Evolutionary conservation across 23 tunicate genomes (phyloP), one percentile per base, ranked within the genome.

Genomic region (Ascidia mentula): DNA sequence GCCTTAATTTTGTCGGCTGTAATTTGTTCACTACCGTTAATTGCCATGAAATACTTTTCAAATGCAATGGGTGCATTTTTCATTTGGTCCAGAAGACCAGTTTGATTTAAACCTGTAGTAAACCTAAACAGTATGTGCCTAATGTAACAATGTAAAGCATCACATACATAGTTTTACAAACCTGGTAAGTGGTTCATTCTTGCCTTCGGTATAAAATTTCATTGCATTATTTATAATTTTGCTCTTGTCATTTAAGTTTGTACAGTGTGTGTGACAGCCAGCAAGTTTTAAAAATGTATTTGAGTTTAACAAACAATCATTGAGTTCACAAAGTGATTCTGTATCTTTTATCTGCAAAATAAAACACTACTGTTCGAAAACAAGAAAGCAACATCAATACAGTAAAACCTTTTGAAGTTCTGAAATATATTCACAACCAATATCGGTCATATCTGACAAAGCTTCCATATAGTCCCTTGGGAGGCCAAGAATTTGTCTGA

Each of bases 171-270:
- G n/a, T n/a, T n/a, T n/a, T n/a, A 26, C 65, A 34, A 2, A 74
- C 78, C 78, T 74, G 46, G 38, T 36, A 26, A 74, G 37, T 28
- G 15, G 22, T 30, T 74, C 78, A 1, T 18, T 38, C 18, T 36
- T 30, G 46, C 78, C 78, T 32, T 74, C 78, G 24, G 46, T 38
- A 38, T 74, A 74, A 38, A 74, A 74, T 74, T 74, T 74, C 18
- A 74, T 38, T 38, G 46, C 46, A 7, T 74, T 74, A 20, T 74
- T 32, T 1, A 74, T 46, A 74, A 74, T 31, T 18, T 74, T 22
- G 18, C 15, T 37, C 20, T 37, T 74, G 34, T 18, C 22, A 36
- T 46, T 15, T 6, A 74, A 26, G 34, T 37, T 46, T 28, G 22
- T 38, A 2, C 3, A 28, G 15, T 13, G 15, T 28, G 34, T 34